phyloP scores from a whole-genome alignment of 1,140 invertebrate species.

The Pteromalus puparum region DNA sequence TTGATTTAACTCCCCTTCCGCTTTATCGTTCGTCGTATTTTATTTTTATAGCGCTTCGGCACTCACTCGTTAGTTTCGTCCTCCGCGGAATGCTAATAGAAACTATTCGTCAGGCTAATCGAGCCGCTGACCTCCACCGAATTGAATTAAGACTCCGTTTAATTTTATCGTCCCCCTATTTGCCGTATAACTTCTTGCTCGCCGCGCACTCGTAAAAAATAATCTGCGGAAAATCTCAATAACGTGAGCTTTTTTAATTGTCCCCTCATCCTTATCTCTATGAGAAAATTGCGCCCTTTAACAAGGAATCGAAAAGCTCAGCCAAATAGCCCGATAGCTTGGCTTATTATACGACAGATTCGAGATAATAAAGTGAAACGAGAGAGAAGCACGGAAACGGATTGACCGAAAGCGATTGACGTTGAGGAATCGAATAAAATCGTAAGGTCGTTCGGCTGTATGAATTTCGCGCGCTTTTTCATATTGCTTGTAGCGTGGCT shows the following conservation, averaged over 20 bases:
- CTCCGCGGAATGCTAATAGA: neutral
- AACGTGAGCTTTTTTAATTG: neutral
- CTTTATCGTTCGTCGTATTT: neutral
- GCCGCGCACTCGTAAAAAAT: neutral
- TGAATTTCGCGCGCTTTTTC: neutral
- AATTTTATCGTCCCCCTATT: neutral
- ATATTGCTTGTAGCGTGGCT: neutral
- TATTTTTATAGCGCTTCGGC: neutral
- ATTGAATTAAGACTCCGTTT: neutral
- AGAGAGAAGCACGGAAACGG: neutral
- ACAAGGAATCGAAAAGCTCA: neutral
- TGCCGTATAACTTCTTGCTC: neutral
- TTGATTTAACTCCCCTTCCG: neutral
- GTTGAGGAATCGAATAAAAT: slow-evolving; percentile 17
- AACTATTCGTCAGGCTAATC: neutral
- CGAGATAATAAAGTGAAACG: neutral
- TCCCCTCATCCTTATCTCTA: neutral
- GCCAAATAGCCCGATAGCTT: neutral
- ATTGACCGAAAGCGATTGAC: slow-evolving; percentile 30
- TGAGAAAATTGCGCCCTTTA: neutral
- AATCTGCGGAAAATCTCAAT: neutral
- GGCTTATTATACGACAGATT: neutral
- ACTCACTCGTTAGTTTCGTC: neutral
- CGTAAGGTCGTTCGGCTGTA: neutral
- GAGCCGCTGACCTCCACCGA: neutral